Evolutionary conservation across 2,113 vertebrate genomes (phyloP).

Genomic region (Phalacrocorax carbo): DNA sequence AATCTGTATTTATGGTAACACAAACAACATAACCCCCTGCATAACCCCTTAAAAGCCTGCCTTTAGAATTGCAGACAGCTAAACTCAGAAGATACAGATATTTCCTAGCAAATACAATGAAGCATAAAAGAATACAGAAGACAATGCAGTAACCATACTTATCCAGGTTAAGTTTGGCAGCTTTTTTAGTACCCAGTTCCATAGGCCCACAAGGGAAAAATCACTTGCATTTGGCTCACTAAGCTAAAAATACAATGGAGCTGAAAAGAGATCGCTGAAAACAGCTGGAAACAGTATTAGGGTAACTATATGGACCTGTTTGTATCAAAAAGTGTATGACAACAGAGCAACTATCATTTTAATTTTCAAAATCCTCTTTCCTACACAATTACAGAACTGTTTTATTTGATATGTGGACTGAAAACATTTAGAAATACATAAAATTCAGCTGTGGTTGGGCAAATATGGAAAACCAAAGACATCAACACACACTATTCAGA

Average conservation of each 20-base stretch:
- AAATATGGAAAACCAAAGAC: neutral
- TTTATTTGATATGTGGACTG: neutral
- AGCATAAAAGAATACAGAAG: neutral
- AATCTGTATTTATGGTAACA: neutral
- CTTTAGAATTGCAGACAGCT: neutral
- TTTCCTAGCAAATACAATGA: neutral
- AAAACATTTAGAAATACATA: neutral
- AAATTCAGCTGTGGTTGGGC: neutral
- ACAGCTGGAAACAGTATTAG: neutral
- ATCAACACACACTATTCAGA: neutral
- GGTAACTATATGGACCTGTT: neutral
- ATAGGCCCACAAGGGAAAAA: neutral
- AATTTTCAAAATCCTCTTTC: neutral
- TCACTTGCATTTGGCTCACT: neutral
- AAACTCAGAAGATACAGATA: neutral
- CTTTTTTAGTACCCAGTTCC: neutral
- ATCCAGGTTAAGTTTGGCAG: neutral
- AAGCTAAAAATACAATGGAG: neutral
- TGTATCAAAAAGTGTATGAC: neutral
- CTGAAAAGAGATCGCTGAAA: neutral
- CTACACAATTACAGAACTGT: neutral
- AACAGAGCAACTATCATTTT: neutral
- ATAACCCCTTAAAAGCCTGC: neutral
- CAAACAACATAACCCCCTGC: neutral
- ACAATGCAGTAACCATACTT: neutral